Evolutionary conservation across 2,888 invertebrate species (phyloP).

Genomic region (Cheilosia urbana): DNA sequence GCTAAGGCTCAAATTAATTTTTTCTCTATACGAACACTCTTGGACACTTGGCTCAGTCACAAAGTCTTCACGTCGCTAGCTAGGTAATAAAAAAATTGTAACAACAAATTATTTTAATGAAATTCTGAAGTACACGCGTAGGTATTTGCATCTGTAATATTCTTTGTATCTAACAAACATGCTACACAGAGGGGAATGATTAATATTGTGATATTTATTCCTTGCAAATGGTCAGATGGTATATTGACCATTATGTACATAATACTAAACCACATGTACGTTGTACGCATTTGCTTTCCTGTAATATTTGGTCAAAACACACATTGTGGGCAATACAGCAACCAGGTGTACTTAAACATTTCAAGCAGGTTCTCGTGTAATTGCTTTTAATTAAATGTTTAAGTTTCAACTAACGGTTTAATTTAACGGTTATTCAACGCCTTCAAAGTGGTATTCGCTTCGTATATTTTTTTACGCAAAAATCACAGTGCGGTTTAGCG

Average conservation of each 20-base stretch:
- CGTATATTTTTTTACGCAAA: background rate
- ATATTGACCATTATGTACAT: background rate
- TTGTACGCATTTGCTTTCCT: background rate
- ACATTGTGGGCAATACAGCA: background rate
- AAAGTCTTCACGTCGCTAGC: too few relatives aligned
- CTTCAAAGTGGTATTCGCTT: background rate
- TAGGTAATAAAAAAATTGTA: too few relatives aligned
- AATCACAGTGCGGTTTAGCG: background rate
- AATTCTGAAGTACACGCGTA: too few relatives aligned
- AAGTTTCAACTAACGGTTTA: background rate
- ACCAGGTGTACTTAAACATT: background rate
- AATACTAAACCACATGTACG: slow-evolving; percentile 7
- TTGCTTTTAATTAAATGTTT: slow-evolving; percentile 10
- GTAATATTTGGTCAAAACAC: slow-evolving; percentile 28
- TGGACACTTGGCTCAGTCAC: too few relatives aligned
- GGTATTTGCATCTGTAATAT: too few relatives aligned
- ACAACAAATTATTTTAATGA: too few relatives aligned
- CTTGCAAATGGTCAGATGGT: background rate
- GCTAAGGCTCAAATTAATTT: too few relatives aligned
- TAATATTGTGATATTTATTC: background rate
- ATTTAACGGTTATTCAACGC: background rate
- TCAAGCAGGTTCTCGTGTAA: background rate
- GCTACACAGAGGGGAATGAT: too few relatives aligned
- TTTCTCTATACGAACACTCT: too few relatives aligned
- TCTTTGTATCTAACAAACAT: too few relatives aligned